Evolutionary conservation across 2,113 vertebrate genomes (phyloP).

Genomic region (Kryptolebias marmoratus): DNA sequence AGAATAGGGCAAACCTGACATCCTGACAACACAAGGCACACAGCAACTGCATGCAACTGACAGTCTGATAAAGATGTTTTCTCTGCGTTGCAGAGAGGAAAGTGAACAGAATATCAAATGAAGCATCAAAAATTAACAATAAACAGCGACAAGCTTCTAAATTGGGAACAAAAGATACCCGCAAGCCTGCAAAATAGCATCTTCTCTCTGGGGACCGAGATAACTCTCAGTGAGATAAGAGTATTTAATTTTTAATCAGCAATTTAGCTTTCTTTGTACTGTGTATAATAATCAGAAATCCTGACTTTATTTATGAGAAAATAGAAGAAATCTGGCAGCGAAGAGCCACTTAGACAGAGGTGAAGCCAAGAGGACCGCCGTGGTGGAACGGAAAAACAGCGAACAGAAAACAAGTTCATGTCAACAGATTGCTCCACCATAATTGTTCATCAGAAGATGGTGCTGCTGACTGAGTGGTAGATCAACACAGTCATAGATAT

Average conservation of each 20-base stretch:
- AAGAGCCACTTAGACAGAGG: conserved; percentile 59
- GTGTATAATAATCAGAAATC: conserved; percentile 78
- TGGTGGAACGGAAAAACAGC: conserved; percentile 66
- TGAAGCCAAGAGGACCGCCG: conserved; percentile 46
- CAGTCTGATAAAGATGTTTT: conserved; percentile 80
- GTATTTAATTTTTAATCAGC: conserved; percentile 85
- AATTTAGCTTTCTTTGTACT: conserved; percentile 83
- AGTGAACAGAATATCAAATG: conserved; percentile 80
- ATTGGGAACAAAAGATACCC: conserved; percentile 82
- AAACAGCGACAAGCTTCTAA: conserved; percentile 84
- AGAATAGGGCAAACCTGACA: conserved; percentile 68
- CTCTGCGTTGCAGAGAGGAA: conserved; percentile 65
- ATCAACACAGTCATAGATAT: conserved; percentile 32
- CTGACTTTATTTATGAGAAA: conserved; percentile 74
- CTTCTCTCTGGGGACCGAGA: conserved; percentile 78
- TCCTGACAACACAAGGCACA: conserved; percentile 63
- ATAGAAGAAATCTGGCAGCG: conserved; percentile 63
- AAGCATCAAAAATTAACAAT: conserved; percentile 82
- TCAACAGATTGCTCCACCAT: conserved; percentile 68
- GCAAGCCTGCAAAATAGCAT: conserved; percentile 81
- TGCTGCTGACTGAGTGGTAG: conserved; percentile 46
- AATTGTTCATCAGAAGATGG: conserved; percentile 61
- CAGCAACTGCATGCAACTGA: conserved; percentile 47
- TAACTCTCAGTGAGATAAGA: conserved; percentile 83
- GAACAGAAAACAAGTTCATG: conserved; percentile 72